Percentiles rank a stretch among this genome's conserved stretches.
These are phyloP conservation scores for Hyaena hyaena DNA, from an alignment of 2,113 vertebrate species.

Conservation along the genomic window DNA sequence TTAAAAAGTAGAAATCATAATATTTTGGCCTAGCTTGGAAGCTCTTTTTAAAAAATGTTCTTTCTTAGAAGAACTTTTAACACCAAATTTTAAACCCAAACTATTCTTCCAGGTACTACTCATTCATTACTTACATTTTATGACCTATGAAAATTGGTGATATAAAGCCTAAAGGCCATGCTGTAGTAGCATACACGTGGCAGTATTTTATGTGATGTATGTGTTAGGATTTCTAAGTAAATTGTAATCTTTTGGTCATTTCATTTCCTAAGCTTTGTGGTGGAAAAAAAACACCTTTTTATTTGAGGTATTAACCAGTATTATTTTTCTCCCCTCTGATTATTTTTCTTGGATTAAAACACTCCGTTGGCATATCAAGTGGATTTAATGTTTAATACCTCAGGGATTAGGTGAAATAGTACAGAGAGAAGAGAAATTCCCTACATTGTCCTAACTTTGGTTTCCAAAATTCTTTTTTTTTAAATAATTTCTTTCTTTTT, in stretches of 20 bases:
- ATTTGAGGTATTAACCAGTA: neutral
- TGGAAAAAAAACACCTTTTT: neutral
- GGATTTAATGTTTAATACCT: neutral
- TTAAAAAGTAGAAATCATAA: slow-evolving; percentile 53
- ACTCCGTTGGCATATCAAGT: neutral
- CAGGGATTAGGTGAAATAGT: neutral
- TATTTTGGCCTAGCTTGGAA: slow-evolving; percentile 49
- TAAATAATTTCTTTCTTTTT: no score
- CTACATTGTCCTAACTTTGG: neutral
- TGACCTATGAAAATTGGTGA: neutral
- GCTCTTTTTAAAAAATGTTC: neutral
- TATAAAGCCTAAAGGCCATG: neutral
- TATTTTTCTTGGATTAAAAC: neutral
- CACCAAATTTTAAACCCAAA: slow-evolving; percentile 26
- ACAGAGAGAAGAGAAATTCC: neutral
- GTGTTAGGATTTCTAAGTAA: slow-evolving; percentile 15
- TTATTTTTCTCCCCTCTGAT: neutral
- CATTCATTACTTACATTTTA: slow-evolving; percentile 10
- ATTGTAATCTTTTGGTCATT: neutral
- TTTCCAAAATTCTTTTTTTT: neutral
- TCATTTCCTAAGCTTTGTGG: neutral
- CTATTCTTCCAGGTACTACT: neutral
- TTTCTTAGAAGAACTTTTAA: slow-evolving; percentile 39
- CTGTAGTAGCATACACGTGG: neutral
- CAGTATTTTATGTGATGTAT: neutral